These are phyloP conservation scores for Aspidiotus rigidus DNA, from an alignment of 2,888 invertebrate genomes.

Conservation along the genomic window DNA sequence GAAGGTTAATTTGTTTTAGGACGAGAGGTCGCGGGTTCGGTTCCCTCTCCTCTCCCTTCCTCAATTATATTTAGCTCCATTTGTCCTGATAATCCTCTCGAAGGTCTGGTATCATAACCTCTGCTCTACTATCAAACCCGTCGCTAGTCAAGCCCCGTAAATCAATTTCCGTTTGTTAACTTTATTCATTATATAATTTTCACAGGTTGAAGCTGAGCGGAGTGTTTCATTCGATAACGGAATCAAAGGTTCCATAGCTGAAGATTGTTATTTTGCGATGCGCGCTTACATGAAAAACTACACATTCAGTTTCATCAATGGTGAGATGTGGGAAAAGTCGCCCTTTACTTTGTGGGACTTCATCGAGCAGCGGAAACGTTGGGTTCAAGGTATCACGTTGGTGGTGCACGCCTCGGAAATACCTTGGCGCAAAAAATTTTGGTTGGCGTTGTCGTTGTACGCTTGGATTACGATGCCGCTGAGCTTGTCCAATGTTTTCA, in stretches of 20 bases:
- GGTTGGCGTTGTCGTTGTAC: conserved; percentile 80
- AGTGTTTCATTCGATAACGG: conserved; percentile 92
- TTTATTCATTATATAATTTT: conserved; percentile 36
- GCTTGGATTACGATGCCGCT: conserved; percentile 93
- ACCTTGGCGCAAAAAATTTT: conserved; percentile 65
- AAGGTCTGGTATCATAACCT: neutral
- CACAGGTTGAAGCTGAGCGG: conserved; percentile 75
- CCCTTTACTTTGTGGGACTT: conserved; percentile 92
- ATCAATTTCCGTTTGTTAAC: neutral
- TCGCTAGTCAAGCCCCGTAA: neutral
- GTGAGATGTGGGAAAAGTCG: conserved; percentile 98
- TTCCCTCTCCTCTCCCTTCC: neutral
- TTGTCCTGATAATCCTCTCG: neutral
- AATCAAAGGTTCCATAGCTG: conserved; percentile 88
- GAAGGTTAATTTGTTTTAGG: neutral
- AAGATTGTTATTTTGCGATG: conserved; percentile 96
- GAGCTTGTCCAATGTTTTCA: conserved; percentile 76
- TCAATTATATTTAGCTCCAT: too few relatives aligned
- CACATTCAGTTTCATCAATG: conserved; percentile 89
- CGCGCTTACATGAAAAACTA: conserved; percentile 82
- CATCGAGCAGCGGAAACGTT: conserved; percentile 88
- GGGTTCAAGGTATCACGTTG: conserved; percentile 83
- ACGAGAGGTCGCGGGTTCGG: too few relatives aligned
- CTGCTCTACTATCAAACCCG: neutral
- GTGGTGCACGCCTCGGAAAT: conserved; percentile 80